Percentiles rank a stretch among this genome's conserved stretches.
Evolutionary conservation across 2,797 vertebrate species (phyloP).

Genomic region (Spinibarbus caldwelli): DNA sequence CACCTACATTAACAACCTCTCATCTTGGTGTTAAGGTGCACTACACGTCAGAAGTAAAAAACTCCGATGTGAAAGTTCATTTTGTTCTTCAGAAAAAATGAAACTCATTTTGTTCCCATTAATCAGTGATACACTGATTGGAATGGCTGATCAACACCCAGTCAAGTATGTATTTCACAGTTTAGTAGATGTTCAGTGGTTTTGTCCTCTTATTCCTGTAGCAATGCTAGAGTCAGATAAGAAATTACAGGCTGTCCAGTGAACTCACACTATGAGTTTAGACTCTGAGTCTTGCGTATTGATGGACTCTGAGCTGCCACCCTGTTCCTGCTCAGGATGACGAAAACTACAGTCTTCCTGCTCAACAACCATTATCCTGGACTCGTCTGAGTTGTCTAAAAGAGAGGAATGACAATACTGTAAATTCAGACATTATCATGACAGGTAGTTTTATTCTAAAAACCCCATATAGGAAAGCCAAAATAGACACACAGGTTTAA

Average conservation of each 20-base stretch:
- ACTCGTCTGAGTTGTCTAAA: conserved; percentile 63
- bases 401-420: not conserved
- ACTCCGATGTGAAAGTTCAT: not conserved
- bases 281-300: conserved; percentile 64
- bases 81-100: not conserved
- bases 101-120: not conserved
- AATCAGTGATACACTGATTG: too few species aligned
- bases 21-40: not conserved
- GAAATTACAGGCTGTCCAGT: not conserved
- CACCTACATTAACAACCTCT: conserved; percentile 41
- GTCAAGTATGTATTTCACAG: not conserved
- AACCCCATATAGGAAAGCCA: not conserved
- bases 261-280: conserved; percentile 67
- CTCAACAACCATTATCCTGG: conserved; percentile 70
- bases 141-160: not conserved
- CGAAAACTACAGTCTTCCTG: conserved; percentile 83
- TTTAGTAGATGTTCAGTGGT: not conserved
- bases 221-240: not conserved
- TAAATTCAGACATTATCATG: not conserved
- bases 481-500: not conserved
- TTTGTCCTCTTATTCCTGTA: not conserved
- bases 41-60: not conserved
- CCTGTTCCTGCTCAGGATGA: conserved; percentile 88
- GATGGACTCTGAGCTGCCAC: conserved; percentile 75
- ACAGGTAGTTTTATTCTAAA: not conserved